A percentile compares a stretch with the other conserved stretches of the same genome.
phyloP scores from a whole-genome alignment of 2,113 vertebrate genomes.

The Acrocephalus kingi region DNA sequence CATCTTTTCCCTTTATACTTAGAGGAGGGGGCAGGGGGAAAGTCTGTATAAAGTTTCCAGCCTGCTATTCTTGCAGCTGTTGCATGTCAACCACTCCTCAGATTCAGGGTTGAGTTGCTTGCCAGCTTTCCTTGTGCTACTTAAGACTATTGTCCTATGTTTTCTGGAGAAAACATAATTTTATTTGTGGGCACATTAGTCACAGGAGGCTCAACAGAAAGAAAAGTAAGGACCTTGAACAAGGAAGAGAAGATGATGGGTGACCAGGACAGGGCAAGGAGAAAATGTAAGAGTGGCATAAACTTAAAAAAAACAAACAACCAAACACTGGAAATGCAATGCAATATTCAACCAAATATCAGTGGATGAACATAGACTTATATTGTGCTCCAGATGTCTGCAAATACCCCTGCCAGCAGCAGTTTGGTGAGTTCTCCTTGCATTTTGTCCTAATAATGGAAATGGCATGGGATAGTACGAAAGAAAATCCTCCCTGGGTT shows the following conservation, averaged over 20 bases:
- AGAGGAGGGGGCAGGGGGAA: too few relatives aligned
- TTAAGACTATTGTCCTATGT: neutral
- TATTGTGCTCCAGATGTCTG: neutral
- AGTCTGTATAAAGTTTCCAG: neutral
- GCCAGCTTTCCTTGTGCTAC: neutral
- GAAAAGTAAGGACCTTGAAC: neutral
- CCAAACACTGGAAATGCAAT: neutral
- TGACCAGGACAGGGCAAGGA: neutral
- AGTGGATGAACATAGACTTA: neutral
- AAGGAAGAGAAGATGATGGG: neutral
- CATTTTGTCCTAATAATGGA: neutral
- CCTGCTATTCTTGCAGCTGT: neutral
- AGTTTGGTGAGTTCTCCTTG: neutral
- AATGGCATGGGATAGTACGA: neutral
- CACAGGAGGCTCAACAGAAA: neutral
- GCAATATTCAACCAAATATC: neutral
- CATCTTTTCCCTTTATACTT: neutral
- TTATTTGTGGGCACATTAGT: neutral
- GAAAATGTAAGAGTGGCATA: neutral
- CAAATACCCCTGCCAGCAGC: neutral
- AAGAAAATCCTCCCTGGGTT: neutral
- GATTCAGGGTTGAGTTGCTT: neutral
- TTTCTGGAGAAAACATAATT: neutral
- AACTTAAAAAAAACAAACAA: neutral
- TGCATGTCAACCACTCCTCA: neutral